Conservation (phyloP, 1,140 invertebrate genomes). For the Drosophila kikkawai region DNA sequence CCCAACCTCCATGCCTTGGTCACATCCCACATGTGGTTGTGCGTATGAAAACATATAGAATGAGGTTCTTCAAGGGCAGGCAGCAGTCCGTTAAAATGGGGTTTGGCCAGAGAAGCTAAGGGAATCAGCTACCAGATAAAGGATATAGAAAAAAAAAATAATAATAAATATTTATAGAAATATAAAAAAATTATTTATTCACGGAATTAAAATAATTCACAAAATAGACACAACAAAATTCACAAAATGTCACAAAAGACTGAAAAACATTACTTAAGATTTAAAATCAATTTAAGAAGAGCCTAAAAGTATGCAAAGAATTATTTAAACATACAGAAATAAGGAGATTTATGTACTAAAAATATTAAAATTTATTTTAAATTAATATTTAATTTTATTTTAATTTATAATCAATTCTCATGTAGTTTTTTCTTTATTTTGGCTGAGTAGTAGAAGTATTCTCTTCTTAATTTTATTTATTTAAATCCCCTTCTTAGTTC, state of each 20-base stretch:
- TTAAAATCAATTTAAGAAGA: background rate
- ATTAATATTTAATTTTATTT: background rate
- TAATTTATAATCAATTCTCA: accelerated
- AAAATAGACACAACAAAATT: background rate
- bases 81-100: background rate
- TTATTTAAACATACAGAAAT: background rate
- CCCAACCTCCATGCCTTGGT: background rate
- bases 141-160: background rate
- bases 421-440: too few relatives aligned
- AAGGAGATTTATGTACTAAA: background rate
- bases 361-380: background rate
- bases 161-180: too few relatives aligned
- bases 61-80: conserved; percentile 4
- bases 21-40: conserved; percentile 42
- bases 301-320: background rate
- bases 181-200: background rate
- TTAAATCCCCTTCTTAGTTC: background rate
- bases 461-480: background rate
- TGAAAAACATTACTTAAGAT: too few relatives aligned
- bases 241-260: too few relatives aligned
- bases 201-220: background rate
- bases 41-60: conserved; percentile 52
- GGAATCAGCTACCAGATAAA: conserved; percentile 15
- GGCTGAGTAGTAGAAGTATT: too few relatives aligned
- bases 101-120: background rate